phyloP scores from a whole-genome alignment of 2,888 invertebrate species.

The Ophion costatus region DNA sequence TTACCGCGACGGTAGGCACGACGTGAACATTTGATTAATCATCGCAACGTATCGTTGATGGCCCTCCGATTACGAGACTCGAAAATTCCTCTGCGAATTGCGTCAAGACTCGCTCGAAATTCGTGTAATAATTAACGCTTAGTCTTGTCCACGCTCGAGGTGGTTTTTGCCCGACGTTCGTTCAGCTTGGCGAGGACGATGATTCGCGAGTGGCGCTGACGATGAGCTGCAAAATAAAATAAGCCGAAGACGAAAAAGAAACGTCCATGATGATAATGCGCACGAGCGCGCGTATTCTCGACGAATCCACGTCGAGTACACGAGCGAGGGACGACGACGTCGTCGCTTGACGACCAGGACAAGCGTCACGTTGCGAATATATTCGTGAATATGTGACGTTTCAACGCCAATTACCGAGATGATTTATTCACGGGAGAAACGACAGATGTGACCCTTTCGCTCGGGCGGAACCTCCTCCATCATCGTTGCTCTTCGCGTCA shows the following conservation, averaged over 20 bases:
- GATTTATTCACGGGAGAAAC: slow-evolving; percentile 67
- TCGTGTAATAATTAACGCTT: slow-evolving; percentile 54
- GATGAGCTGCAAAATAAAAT: neutral
- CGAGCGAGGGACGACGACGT: slow-evolving; percentile 24
- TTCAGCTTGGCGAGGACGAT: slow-evolving; percentile 17
- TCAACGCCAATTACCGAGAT: slow-evolving; percentile 70
- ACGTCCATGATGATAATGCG: neutral
- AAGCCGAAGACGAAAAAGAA: neutral
- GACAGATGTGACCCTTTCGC: slow-evolving; percentile 41
- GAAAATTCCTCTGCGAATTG: slow-evolving; percentile 4
- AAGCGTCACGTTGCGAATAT: slow-evolving; percentile 54
- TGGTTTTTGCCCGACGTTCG: slow-evolving; percentile 4
- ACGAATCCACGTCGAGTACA: too few relatives aligned
- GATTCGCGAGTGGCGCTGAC: slow-evolving; percentile 14
- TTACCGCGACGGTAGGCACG: neutral
- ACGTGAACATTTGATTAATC: neutral
- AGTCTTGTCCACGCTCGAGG: slow-evolving; percentile 23
- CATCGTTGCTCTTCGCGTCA: slow-evolving; percentile 41
- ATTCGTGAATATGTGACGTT: slow-evolving; percentile 55
- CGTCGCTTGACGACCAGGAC: slow-evolving; percentile 33
- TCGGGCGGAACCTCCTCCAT: slow-evolving; percentile 3
- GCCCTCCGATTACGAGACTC: slow-evolving; percentile 19
- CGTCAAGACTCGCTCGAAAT: slow-evolving; percentile 17
- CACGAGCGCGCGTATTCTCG: slow-evolving; percentile 14
- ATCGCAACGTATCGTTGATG: slow-evolving; percentile 11